Evolutionary conservation across 2,888 invertebrate genomes (phyloP), one percentile per base, ranked within the genome.

Genomic region (Himalopsyche anomala): DNA sequence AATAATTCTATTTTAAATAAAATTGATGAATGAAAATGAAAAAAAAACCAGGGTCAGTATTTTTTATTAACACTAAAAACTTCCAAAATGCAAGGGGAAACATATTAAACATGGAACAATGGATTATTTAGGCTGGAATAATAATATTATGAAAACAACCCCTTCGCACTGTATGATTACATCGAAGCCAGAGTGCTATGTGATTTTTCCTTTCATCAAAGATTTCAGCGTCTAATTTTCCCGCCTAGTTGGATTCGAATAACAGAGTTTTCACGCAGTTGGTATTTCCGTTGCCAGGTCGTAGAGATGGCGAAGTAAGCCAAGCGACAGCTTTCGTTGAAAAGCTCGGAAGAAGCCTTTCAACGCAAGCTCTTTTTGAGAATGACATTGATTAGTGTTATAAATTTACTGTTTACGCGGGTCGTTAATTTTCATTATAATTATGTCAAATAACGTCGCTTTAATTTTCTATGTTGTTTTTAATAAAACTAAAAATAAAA

Each of bases 201-300:
- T 62, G 28, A 62, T 62, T 62, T 62, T 11, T 15, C 51, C 19
- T 62, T 19, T 62, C 62, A 62, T 62, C 62, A 62, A 62, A 62
- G 62, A 62, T 62, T 62, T 19, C 62, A 8, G 62, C 62, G 62
- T 19, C 19, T 62, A 62, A 62, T 19, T 62, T 28, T 62, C 62
- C 62, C 62, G 62, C 62, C 62, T 62, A 19, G 62, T 62, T 5
- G 62, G 62, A 62, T 62, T 62, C 62, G 15, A 62, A 62, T 62
- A 62, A 62, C 62, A 62, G 19, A 62, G 62, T 19, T 62, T 62
- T 62, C 62, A 28, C 62, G 19, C 62, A 62, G 62, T 28, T 19
- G 19, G 62, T 15, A 19, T 62, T 19, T 62, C 62, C 62, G 62
- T 4, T 51, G 51, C 15, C 51, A 15, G 12, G 51, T 51, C 51